phyloP scores from a whole-genome alignment of 2,888 invertebrate species.

The Electrophaes corylata region DNA sequence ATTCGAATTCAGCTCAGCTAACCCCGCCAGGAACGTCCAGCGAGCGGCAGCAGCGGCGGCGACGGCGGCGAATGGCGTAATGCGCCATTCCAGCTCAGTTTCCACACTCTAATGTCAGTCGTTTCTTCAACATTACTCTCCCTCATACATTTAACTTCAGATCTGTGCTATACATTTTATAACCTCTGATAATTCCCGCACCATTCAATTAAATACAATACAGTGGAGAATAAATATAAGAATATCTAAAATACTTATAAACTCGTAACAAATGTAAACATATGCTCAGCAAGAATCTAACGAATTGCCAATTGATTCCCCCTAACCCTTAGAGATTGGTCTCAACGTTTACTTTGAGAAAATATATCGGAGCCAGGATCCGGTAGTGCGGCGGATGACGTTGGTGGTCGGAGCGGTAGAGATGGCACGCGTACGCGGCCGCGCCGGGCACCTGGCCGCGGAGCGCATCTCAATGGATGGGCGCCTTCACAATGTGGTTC shows the following conservation, averaged over 20 bases:
- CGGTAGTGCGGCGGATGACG: slow-evolving; percentile 63
- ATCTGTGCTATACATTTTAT: slow-evolving; percentile 39
- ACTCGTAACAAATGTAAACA: slow-evolving; percentile 85
- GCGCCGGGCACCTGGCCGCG: slow-evolving; percentile 63
- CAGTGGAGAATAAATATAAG: slow-evolving; percentile 87
- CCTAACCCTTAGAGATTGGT: slow-evolving; percentile 62
- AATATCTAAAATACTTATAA: slow-evolving; percentile 88
- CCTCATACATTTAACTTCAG: slow-evolving; percentile 37
- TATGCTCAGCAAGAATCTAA: slow-evolving; percentile 70
- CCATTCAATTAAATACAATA: slow-evolving; percentile 68
- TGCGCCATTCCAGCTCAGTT: slow-evolving; percentile 30
- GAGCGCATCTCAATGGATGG: slow-evolving; percentile 90
- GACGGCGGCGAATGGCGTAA: slow-evolving; percentile 40
- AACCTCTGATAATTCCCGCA: slow-evolving; percentile 58
- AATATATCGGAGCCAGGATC: slow-evolving; percentile 73
- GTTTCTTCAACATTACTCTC: slow-evolving; percentile 51
- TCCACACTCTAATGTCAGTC: slow-evolving; percentile 70
- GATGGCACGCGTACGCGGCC: slow-evolving; percentile 48
- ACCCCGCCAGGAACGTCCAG: slow-evolving; percentile 50
- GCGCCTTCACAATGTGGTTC: slow-evolving; percentile 96
- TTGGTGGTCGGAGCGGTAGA: slow-evolving; percentile 50
- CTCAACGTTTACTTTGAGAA: slow-evolving; percentile 67
- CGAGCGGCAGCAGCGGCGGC: slow-evolving; percentile 46
- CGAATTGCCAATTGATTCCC: slow-evolving; percentile 68
- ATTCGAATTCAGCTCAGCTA: slow-evolving; percentile 81